Evolutionary conservation across 1,140 invertebrate genomes (phyloP).

Genomic region (Penaeus vannamei): DNA sequence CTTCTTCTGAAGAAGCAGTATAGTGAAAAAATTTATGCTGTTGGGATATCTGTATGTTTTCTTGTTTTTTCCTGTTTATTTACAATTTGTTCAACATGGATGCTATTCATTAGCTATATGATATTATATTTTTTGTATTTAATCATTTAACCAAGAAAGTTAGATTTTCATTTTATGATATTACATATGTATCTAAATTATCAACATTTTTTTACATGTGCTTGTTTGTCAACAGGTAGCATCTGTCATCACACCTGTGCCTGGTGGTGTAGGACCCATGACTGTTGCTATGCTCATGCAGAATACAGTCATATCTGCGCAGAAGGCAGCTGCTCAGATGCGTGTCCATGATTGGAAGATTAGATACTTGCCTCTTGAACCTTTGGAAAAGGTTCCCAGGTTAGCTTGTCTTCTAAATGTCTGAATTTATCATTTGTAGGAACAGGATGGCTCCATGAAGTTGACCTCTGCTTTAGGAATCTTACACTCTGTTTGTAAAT

Average conservation of each 20-base stretch:
- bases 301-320: slow-evolving; percentile 92
- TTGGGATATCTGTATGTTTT: not conserved
- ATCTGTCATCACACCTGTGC: slow-evolving; percentile 92
- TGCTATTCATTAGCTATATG: no score
- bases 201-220: not conserved
- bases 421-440: not conserved
- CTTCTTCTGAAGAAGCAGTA: no score
- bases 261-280: slow-evolving; percentile 90
- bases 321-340: slow-evolving; percentile 76
- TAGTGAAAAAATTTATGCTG: no score
- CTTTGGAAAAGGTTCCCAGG: slow-evolving; percentile 72
- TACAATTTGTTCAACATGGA: not conserved
- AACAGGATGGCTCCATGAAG: no score
- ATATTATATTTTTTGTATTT: not conserved
- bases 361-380: slow-evolving; percentile 69
- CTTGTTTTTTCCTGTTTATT: not conserved
- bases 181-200: no score
- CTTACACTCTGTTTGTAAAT: no score
- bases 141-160: not conserved
- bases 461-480: no score
- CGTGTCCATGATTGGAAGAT: slow-evolving; percentile 72
- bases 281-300: slow-evolving; percentile 93
- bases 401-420: slow-evolving; percentile 47
- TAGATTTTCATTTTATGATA: not conserved
- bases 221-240: slow-evolving; percentile 54